These are phyloP conservation scores for Drosophila neotestacea DNA, from an alignment of 2,888 invertebrate species.

Conservation along the genomic window DNA sequence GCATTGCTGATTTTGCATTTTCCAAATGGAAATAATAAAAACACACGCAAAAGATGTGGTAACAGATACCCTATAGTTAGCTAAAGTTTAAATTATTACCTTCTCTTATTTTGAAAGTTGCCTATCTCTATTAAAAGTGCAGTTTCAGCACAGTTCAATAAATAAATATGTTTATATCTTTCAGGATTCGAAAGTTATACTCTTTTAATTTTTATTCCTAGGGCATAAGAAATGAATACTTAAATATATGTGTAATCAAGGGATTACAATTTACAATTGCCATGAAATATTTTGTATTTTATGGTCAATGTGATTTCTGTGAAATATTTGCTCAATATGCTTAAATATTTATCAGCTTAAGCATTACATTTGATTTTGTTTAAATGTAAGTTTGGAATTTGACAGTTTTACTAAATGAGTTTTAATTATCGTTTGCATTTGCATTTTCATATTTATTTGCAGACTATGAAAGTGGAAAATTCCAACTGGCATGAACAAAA, in stretches of 20 bases:
- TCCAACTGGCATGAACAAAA: constrained; percentile 20
- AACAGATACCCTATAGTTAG: constrained; percentile 2
- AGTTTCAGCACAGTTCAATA: too few species aligned
- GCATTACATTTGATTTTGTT: constrained; percentile 19
- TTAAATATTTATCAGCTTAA: constrained; percentile 26
- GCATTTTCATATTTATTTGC: constrained; percentile 53
- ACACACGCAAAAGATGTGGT: not conserved
- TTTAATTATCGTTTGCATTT: constrained; percentile 51
- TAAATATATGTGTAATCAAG: not conserved
- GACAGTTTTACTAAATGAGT: constrained; percentile 26
- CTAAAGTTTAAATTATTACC: not conserved
- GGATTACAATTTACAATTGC: not conserved
- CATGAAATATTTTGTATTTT: constrained; percentile 21
- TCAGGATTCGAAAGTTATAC: not conserved
- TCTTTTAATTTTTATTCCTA: not conserved
- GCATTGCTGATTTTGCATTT: constrained; percentile 60
- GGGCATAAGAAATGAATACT: constrained; percentile 1
- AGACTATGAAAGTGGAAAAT: constrained; percentile 42
- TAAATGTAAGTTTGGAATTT: constrained; percentile 15
- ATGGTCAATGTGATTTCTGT: constrained; percentile 12
- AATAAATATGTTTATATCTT: not conserved
- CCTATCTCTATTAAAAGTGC: too few species aligned
- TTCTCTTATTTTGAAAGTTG: not conserved
- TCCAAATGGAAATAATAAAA: constrained; percentile 35
- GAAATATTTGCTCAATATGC: constrained; percentile 28